Evolutionary conservation across 2,888 invertebrate genomes (phyloP), one percentile per base, ranked within the genome.

Genomic region (Liopterus haemorrhoidalis): DNA sequence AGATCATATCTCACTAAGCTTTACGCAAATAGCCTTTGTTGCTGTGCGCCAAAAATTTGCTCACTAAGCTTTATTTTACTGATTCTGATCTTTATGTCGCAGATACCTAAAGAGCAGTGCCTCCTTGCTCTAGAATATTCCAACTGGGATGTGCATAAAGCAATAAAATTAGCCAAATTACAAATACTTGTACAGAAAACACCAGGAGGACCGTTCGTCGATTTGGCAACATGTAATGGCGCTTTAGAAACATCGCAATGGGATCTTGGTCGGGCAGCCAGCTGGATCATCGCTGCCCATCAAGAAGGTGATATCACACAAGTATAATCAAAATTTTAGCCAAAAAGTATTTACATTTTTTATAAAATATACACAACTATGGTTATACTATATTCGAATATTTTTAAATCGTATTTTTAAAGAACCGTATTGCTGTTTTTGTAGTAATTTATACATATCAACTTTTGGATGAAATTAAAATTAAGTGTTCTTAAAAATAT

Each of bases 91-190:
- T n/a, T n/a, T n/a, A n/a, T n/a, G n/a, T n/a, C n/a, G n/a, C 60
- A 83, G 82, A 77, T 78, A 35, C 73, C 78, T 0, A 78, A 83
- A 0, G 83, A 85, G 52, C 81, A 85, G 49, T 93, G 92, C 57
- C 70, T 92, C 3, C 75, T 78, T 50, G 86, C 88, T 0, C 66
- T 94, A 28, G 86, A 92, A 60, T 78, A 85, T 49, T 84, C 87
- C 41, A 79, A 85, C 50, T 93, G 94, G 92, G 84, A 92, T 61
- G 85, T 93, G 0, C 83, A 90, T 60, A 81, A 81, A 38, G 92
- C 92, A 9, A 90, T 94, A 52, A 94, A 94, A 64, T 69, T 86
- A 49, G 73, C 83, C 15, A 76, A 81, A 38, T 73, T 89, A 28
- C 80, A 80, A 61, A 71, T 73, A 52, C 61, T 59, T 5, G 60